Evolutionary conservation across 2,797 vertebrate species (phyloP).

Genomic region (Caiman crocodilus): DNA sequence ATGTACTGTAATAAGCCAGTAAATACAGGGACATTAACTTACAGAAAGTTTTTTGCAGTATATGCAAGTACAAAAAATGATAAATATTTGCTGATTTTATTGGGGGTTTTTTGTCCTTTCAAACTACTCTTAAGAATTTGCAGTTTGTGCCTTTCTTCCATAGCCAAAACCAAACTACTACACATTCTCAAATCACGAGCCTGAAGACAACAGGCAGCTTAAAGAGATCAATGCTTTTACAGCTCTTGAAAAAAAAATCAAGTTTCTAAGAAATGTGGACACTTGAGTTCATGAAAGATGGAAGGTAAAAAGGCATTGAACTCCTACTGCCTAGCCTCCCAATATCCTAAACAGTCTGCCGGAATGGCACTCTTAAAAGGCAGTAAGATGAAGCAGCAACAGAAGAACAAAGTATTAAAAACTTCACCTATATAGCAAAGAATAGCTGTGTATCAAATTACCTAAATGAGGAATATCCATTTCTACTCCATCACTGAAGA

Average conservation of each 20-base stretch:
- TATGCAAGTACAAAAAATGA: background rate
- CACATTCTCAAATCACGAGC: background rate
- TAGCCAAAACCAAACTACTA: background rate
- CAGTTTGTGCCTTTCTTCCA: background rate
- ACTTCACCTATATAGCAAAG: background rate
- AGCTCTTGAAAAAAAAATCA: background rate
- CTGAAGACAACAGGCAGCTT: no score
- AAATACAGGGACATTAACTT: background rate
- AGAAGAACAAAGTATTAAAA: background rate
- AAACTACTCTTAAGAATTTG: background rate
- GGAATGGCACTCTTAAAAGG: background rate
- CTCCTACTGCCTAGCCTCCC: background rate
- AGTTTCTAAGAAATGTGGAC: background rate
- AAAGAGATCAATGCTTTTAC: background rate
- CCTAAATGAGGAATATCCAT: conserved; percentile 93
- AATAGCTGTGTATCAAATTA: conserved; percentile 64
- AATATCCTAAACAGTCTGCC: background rate
- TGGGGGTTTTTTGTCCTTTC: background rate
- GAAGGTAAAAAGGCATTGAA: background rate
- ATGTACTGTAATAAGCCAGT: background rate
- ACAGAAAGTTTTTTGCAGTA: background rate
- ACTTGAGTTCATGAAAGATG: background rate
- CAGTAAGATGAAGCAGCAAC: background rate
- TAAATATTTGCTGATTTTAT: background rate
- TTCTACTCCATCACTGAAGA: conserved; percentile 95